These are phyloP conservation scores for Miniopterus natalensis DNA, from an alignment of 2,113 vertebrate species.

Conservation along the genomic window DNA sequence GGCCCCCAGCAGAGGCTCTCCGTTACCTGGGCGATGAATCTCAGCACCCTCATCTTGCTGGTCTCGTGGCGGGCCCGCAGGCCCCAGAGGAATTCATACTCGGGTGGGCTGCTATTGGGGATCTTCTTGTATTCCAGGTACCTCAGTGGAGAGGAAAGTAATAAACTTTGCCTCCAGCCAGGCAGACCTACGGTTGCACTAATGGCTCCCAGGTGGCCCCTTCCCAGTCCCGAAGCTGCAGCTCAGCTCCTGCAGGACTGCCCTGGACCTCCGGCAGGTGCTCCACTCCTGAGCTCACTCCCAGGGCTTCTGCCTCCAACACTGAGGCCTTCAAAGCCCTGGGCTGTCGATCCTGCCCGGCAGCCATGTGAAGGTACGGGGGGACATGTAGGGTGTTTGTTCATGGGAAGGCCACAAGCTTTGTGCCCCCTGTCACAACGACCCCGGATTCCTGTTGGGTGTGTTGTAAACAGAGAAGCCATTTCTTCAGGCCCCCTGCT, in stretches of 20 bases:
- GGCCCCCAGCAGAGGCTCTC: neutral
- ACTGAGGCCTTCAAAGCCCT: neutral
- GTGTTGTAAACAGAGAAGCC: neutral
- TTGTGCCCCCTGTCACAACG: neutral
- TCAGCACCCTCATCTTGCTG: conserved; percentile 90
- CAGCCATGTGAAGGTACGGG: neutral
- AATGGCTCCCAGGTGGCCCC: neutral
- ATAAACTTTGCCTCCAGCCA: neutral
- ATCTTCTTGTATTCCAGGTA: conserved; percentile 90
- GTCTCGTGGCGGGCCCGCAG: conserved; percentile 88
- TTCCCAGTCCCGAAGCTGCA: neutral
- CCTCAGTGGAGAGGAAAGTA: conserved; percentile 68
- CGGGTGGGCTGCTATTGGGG: conserved; percentile 87
- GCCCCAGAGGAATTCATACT: conserved; percentile 90
- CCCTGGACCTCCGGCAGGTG: neutral
- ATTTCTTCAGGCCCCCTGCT: conserved; percentile 77
- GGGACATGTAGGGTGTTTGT: neutral
- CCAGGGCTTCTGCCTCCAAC: neutral
- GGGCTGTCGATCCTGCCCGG: neutral
- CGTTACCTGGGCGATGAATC: conserved; percentile 89
- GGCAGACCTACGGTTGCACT: neutral
- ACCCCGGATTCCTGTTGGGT: neutral
- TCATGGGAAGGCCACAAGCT: neutral
- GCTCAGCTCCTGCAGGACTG: neutral
- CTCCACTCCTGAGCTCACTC: neutral